Conservation (phyloP, 2,113 vertebrate species). For the Lagopus leucura region DNA sequence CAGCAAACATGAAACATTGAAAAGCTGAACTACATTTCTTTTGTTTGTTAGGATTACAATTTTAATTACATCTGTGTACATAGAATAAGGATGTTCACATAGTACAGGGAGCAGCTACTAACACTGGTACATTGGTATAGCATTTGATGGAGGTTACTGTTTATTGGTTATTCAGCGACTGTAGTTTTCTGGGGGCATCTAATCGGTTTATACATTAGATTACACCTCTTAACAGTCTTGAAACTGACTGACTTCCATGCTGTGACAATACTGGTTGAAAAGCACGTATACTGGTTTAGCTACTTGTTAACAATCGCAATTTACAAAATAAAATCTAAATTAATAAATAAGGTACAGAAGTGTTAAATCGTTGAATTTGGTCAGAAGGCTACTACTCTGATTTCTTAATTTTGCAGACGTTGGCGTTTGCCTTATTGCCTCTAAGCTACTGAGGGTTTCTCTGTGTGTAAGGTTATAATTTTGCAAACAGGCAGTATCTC, state of each 20-base stretch:
- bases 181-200: slow-evolving; percentile 83
- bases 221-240: slow-evolving; percentile 88
- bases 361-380: slow-evolving; percentile 78
- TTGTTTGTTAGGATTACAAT: slow-evolving; percentile 97
- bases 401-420: slow-evolving; percentile 61
- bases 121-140: slow-evolving; percentile 94
- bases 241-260: slow-evolving; percentile 84
- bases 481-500: slow-evolving; percentile 67
- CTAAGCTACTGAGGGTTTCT: slow-evolving; percentile 70
- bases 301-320: slow-evolving; percentile 76
- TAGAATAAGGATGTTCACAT: slow-evolving; percentile 95
- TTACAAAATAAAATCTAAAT: slow-evolving; percentile 77
- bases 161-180: slow-evolving; percentile 87
- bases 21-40: slow-evolving; percentile 90
- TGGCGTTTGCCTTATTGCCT: slow-evolving; percentile 76
- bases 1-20: slow-evolving; percentile 95
- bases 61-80: slow-evolving; percentile 99
- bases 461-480: slow-evolving; percentile 61
- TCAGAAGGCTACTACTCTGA: slow-evolving; percentile 76
- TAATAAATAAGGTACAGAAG: slow-evolving; percentile 75
- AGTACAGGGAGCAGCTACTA: slow-evolving; percentile 94
- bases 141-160: slow-evolving; percentile 88
- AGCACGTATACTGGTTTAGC: slow-evolving; percentile 79
- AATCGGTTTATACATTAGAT: slow-evolving; percentile 89
- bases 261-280: slow-evolving; percentile 82